Conservation (phyloP, 2,797 vertebrate genomes). For the Phaenicophaeus curvirostris region DNA sequence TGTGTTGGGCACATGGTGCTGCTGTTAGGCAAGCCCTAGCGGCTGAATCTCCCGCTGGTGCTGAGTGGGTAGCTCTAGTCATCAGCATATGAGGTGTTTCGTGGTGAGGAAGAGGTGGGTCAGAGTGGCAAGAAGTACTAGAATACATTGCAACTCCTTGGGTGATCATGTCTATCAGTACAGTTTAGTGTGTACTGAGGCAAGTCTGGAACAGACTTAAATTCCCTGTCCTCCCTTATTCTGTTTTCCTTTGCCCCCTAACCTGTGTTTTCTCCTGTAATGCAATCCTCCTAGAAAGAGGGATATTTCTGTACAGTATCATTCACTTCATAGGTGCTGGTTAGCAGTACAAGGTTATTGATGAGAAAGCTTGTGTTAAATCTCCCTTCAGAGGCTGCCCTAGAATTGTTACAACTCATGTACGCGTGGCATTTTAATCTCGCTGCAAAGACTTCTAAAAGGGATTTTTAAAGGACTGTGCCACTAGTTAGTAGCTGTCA, state of each 20-base stretch:
- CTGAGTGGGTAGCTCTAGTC: not conserved
- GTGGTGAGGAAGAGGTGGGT: not conserved
- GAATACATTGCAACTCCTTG: not conserved
- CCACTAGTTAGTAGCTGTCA: constrained; percentile 50
- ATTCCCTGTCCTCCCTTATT: not conserved
- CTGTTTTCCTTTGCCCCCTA: not conserved
- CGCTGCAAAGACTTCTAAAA: not conserved
- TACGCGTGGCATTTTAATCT: not conserved
- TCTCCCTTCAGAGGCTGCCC: not conserved
- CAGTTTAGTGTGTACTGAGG: not conserved
- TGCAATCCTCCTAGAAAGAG: not conserved
- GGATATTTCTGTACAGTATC: not conserved
- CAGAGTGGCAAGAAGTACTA: not conserved
- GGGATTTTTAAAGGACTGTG: not conserved
- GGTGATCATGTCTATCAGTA: not conserved
- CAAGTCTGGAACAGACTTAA: not conserved
- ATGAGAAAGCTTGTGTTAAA: not conserved
- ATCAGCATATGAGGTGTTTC: fast-evolving
- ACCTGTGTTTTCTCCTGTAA: not conserved
- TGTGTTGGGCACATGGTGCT: fast-evolving
- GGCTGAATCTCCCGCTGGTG: not conserved
- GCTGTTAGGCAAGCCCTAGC: not conserved
- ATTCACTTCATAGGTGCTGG: not conserved
- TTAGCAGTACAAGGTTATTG: not conserved
- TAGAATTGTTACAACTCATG: not conserved